Conservation (phyloP, 2,797 vertebrate species). For the Cryptoprocta ferox region DNA sequence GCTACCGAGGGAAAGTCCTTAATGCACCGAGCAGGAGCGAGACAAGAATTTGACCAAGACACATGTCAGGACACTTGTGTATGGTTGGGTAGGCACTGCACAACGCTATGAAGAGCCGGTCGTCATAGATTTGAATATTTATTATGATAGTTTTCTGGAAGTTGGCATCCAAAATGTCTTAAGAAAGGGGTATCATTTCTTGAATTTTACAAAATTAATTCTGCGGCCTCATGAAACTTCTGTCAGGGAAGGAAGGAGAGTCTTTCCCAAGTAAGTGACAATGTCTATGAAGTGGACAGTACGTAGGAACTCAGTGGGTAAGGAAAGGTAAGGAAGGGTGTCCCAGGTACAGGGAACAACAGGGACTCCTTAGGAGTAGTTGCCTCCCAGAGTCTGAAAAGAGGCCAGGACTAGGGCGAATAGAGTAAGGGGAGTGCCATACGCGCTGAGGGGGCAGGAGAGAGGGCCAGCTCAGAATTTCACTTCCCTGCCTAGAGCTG, state of each 20-base stretch:
- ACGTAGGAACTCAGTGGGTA: neutral
- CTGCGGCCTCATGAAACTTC: neutral
- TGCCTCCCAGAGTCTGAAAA: neutral
- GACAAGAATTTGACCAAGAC: neutral
- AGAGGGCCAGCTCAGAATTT: too few species aligned
- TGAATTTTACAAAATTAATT: neutral
- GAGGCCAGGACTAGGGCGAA: neutral
- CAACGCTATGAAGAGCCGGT: neutral
- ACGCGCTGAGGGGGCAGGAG: neutral
- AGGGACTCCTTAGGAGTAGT: neutral
- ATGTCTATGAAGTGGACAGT: neutral
- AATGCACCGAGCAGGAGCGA: neutral
- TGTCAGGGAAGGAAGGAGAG: neutral
- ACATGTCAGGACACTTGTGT: neutral
- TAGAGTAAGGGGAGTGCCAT: neutral
- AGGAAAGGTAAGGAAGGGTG: neutral
- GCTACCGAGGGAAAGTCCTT: neutral
- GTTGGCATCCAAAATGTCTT: neutral
- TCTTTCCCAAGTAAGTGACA: neutral
- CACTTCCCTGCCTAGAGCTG: neutral
- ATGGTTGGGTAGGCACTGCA: neutral
- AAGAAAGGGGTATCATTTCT: neutral
- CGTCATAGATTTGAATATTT: neutral
- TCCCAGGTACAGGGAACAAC: neutral
- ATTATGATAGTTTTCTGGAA: neutral